Evolutionary conservation across 2,888 invertebrate species (phyloP), one percentile per base, ranked within the genome.

Genomic region (Antheraea yamamai): DNA sequence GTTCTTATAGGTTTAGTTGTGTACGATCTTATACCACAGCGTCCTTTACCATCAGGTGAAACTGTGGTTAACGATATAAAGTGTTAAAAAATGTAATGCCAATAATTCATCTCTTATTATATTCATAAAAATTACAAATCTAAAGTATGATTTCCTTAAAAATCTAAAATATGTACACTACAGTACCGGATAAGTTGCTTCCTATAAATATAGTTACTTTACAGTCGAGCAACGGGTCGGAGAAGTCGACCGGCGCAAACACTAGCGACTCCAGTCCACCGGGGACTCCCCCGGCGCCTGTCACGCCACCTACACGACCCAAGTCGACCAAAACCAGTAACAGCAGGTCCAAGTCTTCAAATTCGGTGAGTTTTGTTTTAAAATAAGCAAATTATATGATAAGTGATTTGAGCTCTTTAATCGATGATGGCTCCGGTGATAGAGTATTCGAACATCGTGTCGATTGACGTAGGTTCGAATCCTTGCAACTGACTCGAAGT

Each of bases 191-290:
- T 47, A 82, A 81, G 79, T 82, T 81, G 80, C 80, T 80, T 79
- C 76, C 77, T 75, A 82, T 80, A 82, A 82, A 81, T 80, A 81
- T 80, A 79, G 78, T 79, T 80, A 78, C 79, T 78, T 84, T 81
- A 76, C 89, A 94, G 94, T 91, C 91, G 73, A 94, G 91, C 85
- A 93, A 90, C 80, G 88, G 91, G 2, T 92, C 91, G 23, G 94
- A 93, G 80, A 92, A 91, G 82, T 88, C 89, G 72, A 86, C 83
- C 71, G 81, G 82, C 79, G 82, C 87, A 75, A 88, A 84, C 78
- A 84, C 83, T 74, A 86, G 84, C 81, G 90, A 92, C 81, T 87
- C 89, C 81, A 88, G 92, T 85, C 90, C 95, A 79, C 92, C 95
- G 75, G 78, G 95, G 88, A 91, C 95, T 79, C 94, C 94, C 52